Percentiles rank a stretch among this genome's conserved stretches.
These are phyloP conservation scores for Ceratoteleas bidentatus DNA, from an alignment of 1,140 invertebrate species.

Conservation along the genomic window DNA sequence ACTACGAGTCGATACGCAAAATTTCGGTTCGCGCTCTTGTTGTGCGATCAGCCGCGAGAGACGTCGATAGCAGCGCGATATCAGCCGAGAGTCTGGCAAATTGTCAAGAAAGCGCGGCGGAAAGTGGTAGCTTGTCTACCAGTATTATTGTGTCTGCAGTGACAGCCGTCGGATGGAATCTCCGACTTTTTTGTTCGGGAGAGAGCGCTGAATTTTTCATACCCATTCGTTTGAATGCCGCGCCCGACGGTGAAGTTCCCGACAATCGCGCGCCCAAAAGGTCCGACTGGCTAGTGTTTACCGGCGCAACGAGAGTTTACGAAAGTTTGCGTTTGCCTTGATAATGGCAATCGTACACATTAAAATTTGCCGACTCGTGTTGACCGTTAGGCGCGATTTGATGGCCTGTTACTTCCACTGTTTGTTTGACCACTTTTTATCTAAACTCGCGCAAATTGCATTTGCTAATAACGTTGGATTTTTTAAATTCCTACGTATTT, in stretches of 20 bases:
- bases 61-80: constrained; percentile 61
- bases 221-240: constrained; percentile 33
- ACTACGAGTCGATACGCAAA: constrained; percentile 33
- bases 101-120: constrained; percentile 57
- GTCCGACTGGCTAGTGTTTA: not conserved
- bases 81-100: constrained; percentile 56
- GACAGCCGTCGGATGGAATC: constrained; percentile 46
- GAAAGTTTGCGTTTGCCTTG: not conserved
- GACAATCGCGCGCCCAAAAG: constrained; percentile 13
- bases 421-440: not conserved
- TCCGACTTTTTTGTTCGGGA: constrained; percentile 34
- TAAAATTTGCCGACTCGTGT: not conserved
- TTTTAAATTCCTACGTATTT: too few species aligned
- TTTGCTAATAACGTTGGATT: too few species aligned
- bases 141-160: constrained; percentile 58
- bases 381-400: not conserved
- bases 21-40: constrained; percentile 33
- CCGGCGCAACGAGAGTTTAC: constrained; percentile 12
- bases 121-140: constrained; percentile 55
- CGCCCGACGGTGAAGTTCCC: constrained; percentile 27
- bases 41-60: constrained; percentile 56
- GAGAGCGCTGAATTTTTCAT: constrained; percentile 42
- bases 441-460: not conserved
- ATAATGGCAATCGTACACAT: constrained; percentile 2
- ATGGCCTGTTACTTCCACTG: not conserved